These are phyloP conservation scores for Microvelia longipes DNA, from an alignment of 1,140 invertebrate species.

Conservation along the genomic window DNA sequence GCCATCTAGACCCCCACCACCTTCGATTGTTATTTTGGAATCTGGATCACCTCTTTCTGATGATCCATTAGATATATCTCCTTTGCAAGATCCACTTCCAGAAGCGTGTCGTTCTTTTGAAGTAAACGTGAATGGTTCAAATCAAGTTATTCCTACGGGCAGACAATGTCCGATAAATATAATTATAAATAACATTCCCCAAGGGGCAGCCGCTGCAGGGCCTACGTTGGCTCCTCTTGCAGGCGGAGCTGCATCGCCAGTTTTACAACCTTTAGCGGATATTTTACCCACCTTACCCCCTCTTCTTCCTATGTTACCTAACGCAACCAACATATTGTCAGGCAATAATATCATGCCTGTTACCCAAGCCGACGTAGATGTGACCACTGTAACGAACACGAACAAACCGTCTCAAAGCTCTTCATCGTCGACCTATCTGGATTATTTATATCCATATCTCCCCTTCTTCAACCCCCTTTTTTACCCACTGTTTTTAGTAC, in stretches of 20 bases:
- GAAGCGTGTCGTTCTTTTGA: not conserved
- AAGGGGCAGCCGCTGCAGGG: too few species aligned
- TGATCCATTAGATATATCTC: not conserved
- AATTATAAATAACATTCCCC: slow-evolving; percentile 1
- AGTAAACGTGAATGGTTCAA: not conserved
- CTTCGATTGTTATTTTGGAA: slow-evolving; percentile 19
- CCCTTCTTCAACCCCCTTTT: not conserved
- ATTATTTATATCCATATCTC: not conserved
- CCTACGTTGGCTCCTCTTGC: not conserved
- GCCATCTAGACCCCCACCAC: slow-evolving; percentile 15
- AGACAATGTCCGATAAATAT: not conserved
- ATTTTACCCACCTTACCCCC: not conserved
- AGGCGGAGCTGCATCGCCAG: not conserved
- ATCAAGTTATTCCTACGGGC: not conserved
- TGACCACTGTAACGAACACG: not conserved
- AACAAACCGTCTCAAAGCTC: not conserved
- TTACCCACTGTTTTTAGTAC: not conserved
- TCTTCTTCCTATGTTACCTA: too few species aligned
- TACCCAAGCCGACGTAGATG: not conserved
- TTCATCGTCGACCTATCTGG: not conserved
- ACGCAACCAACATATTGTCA: not conserved
- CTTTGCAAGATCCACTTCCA: not conserved
- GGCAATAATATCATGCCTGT: not conserved
- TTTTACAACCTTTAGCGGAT: not conserved
- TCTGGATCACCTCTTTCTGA: not conserved